Base-by-base conservation (phyloP, 2,888 invertebrate genomes). In the Caenorhabditis macrosperma region DNA sequence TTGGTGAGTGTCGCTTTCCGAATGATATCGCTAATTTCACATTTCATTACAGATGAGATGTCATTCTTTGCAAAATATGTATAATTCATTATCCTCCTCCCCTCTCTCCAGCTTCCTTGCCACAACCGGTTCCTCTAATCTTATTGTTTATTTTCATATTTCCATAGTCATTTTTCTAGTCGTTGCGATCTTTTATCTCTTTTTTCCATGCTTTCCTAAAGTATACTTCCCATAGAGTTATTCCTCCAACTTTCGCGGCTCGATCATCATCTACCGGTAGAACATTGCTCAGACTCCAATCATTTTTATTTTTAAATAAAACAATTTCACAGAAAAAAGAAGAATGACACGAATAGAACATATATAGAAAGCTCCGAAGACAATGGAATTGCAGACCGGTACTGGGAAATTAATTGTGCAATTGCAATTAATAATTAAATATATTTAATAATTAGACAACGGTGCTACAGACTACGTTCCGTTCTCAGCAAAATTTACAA, bases 61-160 rank as follows among this genome's bases (percentile, higher is more conserved):
- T 89, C 89, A 20, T 90, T 90, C 75, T 90, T 90, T 68, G 85
- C 90, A n/a, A 90, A 90, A 82, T 90, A 90, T 81, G 90, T 90
- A 33, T 90, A 79, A 72, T 72, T 35, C 24, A 7, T 71, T 17
- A 68, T n/a, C n/a, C n/a, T n/a, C n/a, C 28, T 41, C 41, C 28
- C 61, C 44, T n/a, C 28, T 28, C 24, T 66, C 33, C 41, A 35
- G 26, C 28, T 1, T 55, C 20, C 46, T 28, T 52, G 48, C 22
- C 30, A n/a, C 24, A 26, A 15, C 7, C 44, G 15, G 35, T 50
- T 59, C 20, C 28, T 30, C 24, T 52, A 50, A 41, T 22, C 5
- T 66, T 28, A 24, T 50, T 46, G 35, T 52, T 30, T 46, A 20
- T 20, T 50, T 52, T 44, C n/a, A 48, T 55, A 46, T 30, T 15